Percentiles rank a stretch among this genome's conserved stretches.
phyloP scores from a whole-genome alignment of 2,888 invertebrate genomes.

The Branchellion lobata region DNA sequence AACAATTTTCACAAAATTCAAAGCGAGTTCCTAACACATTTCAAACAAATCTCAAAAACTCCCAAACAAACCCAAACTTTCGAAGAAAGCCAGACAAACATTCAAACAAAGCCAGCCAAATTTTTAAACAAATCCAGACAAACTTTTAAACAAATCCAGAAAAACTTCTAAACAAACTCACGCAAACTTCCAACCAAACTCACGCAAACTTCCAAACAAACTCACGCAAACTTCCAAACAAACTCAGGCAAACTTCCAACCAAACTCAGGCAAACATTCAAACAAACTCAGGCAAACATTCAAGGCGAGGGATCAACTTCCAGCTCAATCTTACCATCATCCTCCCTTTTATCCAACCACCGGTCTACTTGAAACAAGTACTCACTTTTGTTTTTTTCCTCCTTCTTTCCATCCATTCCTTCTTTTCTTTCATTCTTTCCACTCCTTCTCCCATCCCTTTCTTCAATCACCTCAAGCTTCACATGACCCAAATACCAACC shows the following conservation, averaged over 20 bases:
- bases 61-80: no score
- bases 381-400: neutral
- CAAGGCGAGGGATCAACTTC: conserved; percentile 30
- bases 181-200: no score
- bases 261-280: neutral
- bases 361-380: conserved; percentile 29
- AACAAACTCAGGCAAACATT: neutral
- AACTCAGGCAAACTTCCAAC: neutral
- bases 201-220: neutral
- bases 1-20: no score
- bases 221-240: neutral
- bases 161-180: no score
- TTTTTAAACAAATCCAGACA: no score
- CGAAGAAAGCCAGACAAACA: no score
- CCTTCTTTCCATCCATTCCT: neutral
- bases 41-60: no score
- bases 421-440: neutral
- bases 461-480: conserved; percentile 12
- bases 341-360: conserved; percentile 42
- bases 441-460: no score
- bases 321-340: conserved; percentile 11
- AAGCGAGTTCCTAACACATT: no score
- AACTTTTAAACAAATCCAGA: no score
- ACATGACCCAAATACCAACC: conserved; percentile 34
- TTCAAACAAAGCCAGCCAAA: no score